A percentile compares a stretch with the other conserved stretches of the same genome.
These are phyloP conservation scores for Thereva unica DNA, from an alignment of 2,888 invertebrate genomes.

Conservation along the genomic window DNA sequence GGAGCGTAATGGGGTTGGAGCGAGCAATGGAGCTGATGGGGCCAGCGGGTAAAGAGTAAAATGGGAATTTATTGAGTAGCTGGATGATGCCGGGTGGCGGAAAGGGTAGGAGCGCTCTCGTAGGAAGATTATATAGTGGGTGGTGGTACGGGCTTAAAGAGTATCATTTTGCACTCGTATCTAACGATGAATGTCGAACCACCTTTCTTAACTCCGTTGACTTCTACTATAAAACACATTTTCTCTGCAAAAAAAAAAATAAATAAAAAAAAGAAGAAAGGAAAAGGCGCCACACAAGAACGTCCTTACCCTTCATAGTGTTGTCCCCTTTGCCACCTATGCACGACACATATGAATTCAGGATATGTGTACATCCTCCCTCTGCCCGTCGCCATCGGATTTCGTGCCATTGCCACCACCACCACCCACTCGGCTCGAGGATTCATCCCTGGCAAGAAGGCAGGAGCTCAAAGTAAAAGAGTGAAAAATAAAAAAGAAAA, in stretches of 20 bases:
- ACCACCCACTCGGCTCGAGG: no score
- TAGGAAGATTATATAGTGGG: conserved; percentile 8
- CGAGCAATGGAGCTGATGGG: no score
- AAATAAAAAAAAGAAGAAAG: conserved; percentile 11
- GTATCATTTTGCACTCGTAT: not conserved
- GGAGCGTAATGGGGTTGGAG: no score
- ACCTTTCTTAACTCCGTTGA: not conserved
- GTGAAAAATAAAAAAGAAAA: conserved; percentile 3
- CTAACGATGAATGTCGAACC: not conserved
- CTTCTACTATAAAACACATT: conserved; percentile 18
- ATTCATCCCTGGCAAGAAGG: not conserved
- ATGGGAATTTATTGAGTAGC: no score
- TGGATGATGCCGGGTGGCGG: no score
- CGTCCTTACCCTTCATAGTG: conserved; percentile 18
- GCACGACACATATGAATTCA: conserved; percentile 17
- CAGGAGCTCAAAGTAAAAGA: conserved; percentile 25
- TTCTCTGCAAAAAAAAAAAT: conserved; percentile 1
- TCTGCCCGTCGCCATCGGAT: no score
- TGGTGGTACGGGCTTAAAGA: not conserved
- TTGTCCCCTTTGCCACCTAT: not conserved
- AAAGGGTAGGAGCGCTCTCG: not conserved
- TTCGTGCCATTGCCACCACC: no score
- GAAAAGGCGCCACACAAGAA: conserved; percentile 13
- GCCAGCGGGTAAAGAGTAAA: no score
- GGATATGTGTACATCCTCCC: conserved; percentile 12